phyloP scores from a whole-genome alignment of 2,797 vertebrate genomes.

The Bovichtus diacanthus region DNA sequence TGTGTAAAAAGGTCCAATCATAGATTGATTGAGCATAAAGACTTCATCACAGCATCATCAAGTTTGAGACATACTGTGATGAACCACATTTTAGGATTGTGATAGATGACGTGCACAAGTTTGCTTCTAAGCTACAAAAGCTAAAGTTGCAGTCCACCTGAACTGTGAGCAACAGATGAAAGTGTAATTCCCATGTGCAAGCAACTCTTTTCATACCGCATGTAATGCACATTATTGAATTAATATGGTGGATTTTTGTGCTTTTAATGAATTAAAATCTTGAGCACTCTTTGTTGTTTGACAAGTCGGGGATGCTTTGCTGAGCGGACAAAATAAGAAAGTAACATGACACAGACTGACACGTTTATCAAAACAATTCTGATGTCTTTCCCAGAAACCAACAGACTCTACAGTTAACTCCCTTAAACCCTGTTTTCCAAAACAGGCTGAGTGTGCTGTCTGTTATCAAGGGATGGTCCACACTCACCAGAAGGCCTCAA shows the following conservation, averaged over 20 bases:
- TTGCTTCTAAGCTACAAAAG: neutral
- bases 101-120: neutral
- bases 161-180: neutral
- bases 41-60: neutral
- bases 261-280: neutral
- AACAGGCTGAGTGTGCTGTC: slow-evolving; percentile 8
- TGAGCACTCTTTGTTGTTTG: neutral
- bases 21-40: neutral
- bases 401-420: slow-evolving; percentile 13
- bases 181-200: neutral
- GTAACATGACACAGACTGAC: neutral
- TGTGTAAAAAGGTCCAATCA: neutral
- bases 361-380: slow-evolving; percentile 8
- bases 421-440: neutral
- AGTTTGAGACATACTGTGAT: neutral
- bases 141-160: neutral
- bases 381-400: neutral
- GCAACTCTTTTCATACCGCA: neutral
- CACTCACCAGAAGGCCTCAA: slow-evolving; percentile 4
- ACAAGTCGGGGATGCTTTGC: neutral
- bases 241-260: neutral
- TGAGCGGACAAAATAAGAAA: slow-evolving; percentile 8
- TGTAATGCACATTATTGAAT: neutral
- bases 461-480: slow-evolving; percentile 26
- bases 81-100: neutral